Evolutionary conservation across 1,140 invertebrate genomes (phyloP), one percentile per base, ranked within the genome.

Genomic region (Tribolium castaneum): DNA sequence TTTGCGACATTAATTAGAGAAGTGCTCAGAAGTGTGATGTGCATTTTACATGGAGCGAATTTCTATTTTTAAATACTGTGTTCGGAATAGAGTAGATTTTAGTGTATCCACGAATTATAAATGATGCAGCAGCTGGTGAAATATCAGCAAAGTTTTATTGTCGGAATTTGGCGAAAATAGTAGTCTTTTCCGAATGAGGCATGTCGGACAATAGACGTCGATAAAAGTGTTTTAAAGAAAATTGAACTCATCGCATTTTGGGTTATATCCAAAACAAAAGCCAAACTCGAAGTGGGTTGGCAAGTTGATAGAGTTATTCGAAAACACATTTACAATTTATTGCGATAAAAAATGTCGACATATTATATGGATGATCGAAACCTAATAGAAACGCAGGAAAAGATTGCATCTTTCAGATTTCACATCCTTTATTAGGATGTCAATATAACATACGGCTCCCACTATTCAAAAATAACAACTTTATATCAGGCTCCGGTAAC

Each of bases 381-480:
- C 35, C 50, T 52, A 39, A 73, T 73, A 73, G 71, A 73, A 19
- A 73, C 34, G 49, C 71, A 73, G 50, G 30, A 35, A 51, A 73
- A 52, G 71, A 73, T 73, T 73, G 49, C n/a, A 52, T 35, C 12
- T 30, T 54, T 39, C 71, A 52, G 30, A 73, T 49, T 25, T 54
- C 50, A 54, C 14, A 22, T 73, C 16, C 13, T 54, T 73, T 73
- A 73, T 73, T 73, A 73, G 22, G 49, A 54, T 54, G 71, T 73
- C 71, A 73, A 73, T 73, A 73, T 73, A 73, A 73, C 49, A 73
- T 73, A 73, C 34, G 52, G 34, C 22, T 14, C 25, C 25, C 71
- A 73, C 71, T 73, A 73, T 73, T 73, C 71, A 73, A 73, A 73
- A 54, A 73, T 30, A 73, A 73, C 52, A 73, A 73, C 45, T 73